phyloP scores from a whole-genome alignment of 2,797 vertebrate species.

The Hybognathus amarus region DNA sequence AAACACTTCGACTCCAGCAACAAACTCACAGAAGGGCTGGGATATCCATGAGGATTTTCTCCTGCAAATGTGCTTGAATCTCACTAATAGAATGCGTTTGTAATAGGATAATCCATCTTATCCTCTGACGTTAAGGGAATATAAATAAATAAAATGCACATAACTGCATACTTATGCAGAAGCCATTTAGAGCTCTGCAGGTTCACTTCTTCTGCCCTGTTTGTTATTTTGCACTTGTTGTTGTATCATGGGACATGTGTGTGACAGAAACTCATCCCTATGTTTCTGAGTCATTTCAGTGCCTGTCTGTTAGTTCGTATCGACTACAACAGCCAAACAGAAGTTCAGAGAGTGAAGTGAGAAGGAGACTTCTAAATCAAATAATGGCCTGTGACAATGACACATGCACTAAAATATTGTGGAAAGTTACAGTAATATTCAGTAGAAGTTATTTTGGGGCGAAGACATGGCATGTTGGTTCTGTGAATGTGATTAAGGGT shows the following conservation, averaged over 20 bases:
- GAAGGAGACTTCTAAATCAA: background rate
- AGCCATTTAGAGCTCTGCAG: background rate
- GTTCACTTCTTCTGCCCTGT: background rate
- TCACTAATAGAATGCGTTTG: conserved; percentile 40
- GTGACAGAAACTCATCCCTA: conserved; percentile 69
- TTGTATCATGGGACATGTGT: conserved; percentile 63
- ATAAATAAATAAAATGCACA: conserved; percentile 20
- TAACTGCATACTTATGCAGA: conserved; percentile 10
- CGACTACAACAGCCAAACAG: background rate
- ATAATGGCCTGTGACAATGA: background rate
- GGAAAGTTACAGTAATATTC: background rate
- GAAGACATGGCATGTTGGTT: background rate
- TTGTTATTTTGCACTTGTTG: background rate
- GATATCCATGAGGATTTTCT: conserved; percentile 54
- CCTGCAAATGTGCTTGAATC: conserved; percentile 52
- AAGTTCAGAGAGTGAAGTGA: conserved; percentile 1
- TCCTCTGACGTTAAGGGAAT: conserved; percentile 44
- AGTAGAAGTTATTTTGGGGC: background rate
- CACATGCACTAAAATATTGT: background rate
- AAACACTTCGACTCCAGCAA: conserved; percentile 22
- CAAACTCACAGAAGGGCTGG: conserved; percentile 20
- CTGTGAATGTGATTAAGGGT: background rate
- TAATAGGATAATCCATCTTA: conserved; percentile 57
- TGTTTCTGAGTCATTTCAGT: conserved; percentile 41
- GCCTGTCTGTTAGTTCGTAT: conserved; percentile 49